These are phyloP conservation scores for Oncopodura yosiiana DNA, from an alignment of 1,140 invertebrate genomes.

Conservation along the genomic window DNA sequence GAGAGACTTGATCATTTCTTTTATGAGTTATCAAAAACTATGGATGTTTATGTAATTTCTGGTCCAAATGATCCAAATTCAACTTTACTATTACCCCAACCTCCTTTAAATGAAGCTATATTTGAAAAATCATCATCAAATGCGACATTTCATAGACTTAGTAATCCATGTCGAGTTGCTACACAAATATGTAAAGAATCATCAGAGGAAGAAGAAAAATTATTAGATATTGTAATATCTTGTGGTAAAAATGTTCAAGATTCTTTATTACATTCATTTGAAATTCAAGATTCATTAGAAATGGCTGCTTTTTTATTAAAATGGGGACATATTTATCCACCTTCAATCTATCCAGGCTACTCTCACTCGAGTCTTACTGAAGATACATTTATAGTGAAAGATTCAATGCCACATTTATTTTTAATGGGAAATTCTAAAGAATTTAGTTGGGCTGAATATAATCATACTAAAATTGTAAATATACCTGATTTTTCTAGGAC, in stretches of 20 bases:
- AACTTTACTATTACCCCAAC: conserved; percentile 29
- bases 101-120: conserved; percentile 23
- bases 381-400: conserved; percentile 23
- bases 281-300: conserved; percentile 16
- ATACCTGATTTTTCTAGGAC: conserved; percentile 24
- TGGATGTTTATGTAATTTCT: conserved; percentile 29
- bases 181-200: background rate
- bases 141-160: conserved; percentile 21
- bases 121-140: conserved; percentile 13
- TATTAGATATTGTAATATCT: conserved; percentile 20
- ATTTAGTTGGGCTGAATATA: conserved; percentile 15
- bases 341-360: conserved; percentile 27
- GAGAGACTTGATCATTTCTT: too few relatives aligned
- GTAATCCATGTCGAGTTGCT: conserved; percentile 23
- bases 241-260: conserved; percentile 28
- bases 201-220: background rate
- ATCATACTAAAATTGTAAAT: conserved; percentile 21
- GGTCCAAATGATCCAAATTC: conserved; percentile 25
- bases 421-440: conserved; percentile 22
- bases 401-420: conserved; percentile 22
- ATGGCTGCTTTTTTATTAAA: conserved; percentile 25
- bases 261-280: conserved; percentile 22
- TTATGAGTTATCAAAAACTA: conserved; percentile 28
- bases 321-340: conserved; percentile 33
- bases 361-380: conserved; percentile 19